Evolutionary conservation across 2,113 vertebrate genomes (phyloP), one percentile per base, ranked within the genome.

Genomic region (Prochilodus magdalenae): DNA sequence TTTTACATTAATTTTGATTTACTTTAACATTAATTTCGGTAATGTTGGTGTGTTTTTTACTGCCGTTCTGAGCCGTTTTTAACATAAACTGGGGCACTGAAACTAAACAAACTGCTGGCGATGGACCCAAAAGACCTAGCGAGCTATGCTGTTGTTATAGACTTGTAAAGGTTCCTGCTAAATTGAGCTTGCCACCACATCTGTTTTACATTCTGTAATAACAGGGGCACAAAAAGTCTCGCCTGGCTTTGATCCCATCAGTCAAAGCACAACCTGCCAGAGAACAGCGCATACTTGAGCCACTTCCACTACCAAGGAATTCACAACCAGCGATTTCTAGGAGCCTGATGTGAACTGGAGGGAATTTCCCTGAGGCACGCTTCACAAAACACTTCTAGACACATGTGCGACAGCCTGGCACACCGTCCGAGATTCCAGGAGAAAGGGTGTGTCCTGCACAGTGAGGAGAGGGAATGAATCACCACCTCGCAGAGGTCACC

Each of bases 401-500:
- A 73, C 66, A 62, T 51, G 49, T 80, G 49, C n/a, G 62, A 76
- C 79, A 75, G 70, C 71, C 79, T 75, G 85, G 82, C 78, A 88
- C 82, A 85, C 76, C 70, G 59, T 36, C 59, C 73, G 30, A 79
- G 47, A 84, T 69, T 81, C 67, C 66, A 85, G 73, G 70, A 80
- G 81, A 86, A 87, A 89, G 88, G 87, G 87, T 87, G 89, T 73
- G 47, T 44, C 70, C 47, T 12, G n/a, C 57, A n/a, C 8, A 62
- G 51, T 79, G 0, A 33, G 77, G 65, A 18, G 47, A 65, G 70
- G 66, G 67, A 76, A 88, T 91, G 85, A 93, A 88, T 92, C 88
- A 89, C 87, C 86, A 76, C 62, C 60, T 8, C 59, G 27, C 85
- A 53, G 81, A 91, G 90, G 88, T 89, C 89, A 91, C 69, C 80